Evolutionary conservation across 2,888 invertebrate genomes (phyloP), one percentile per base, ranked within the genome.

Genomic region (Drosophila infuscata): DNA sequence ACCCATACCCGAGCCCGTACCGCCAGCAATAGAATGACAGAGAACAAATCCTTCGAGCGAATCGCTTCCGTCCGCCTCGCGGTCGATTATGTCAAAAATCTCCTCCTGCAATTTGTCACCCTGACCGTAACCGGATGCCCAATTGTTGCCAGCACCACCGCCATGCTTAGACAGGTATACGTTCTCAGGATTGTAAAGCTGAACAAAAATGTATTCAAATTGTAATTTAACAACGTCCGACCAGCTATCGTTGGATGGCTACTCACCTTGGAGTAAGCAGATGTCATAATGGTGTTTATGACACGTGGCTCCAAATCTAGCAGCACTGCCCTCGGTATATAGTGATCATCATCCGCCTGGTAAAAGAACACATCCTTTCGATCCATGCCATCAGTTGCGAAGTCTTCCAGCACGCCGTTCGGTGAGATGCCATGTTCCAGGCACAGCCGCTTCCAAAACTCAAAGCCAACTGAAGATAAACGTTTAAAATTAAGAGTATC

Each of bases 1-100:
- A 1, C 99, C 99, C 97, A 99, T 98, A 17, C 99, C 99, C 0
- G 99, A 99, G 0, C 99, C 99, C n/a, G 99, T 99, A 61, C 99
- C 99, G 51, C 99, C 99, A 59, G 99, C 99, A 93, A 99, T 99
- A 8, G 99, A 99, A 94, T 99, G 99, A 89, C 99, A 99, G 63
- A 99, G 94, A 33, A 99, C 98, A 94, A 99, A 99, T 1, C 99
- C 99, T 94, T 99, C 99, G 62, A 99, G 95, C 91, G 98, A 99
- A 92, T 99, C 99, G 93, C 99, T 98, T 48, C 99, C 99, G 93
- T 99, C 99, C 5, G 99, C 99, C 94, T 99, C 99, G 88, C 99
- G 95, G 93, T 99, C 99, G 76, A 99, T 97, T 69, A 99, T 99
- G 93, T 99, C 99, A 94, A 99, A 99, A 54, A 99, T 97, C 94